Conservation (phyloP, 2,113 vertebrate genomes). For the Hemiprocne comata region DNA sequence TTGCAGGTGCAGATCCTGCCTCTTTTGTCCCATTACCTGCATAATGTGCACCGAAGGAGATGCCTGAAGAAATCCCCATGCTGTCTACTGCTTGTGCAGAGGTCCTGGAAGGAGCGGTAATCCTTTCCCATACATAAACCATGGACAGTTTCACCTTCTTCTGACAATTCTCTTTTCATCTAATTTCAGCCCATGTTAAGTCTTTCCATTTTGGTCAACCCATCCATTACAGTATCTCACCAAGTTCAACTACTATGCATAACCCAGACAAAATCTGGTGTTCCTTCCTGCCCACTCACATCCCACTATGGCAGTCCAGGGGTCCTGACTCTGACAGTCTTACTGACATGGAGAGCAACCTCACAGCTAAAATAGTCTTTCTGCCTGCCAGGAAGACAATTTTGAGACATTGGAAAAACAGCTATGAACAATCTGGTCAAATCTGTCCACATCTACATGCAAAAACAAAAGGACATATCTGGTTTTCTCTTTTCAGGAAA, state of each 20-base stretch:
- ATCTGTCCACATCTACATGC: not conserved
- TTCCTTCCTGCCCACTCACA: not conserved
- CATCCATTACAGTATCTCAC: not conserved
- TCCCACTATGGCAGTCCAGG: fast-evolving
- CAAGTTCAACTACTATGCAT: too few relatives aligned
- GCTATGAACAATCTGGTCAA: not conserved
- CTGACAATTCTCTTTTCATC: not conserved
- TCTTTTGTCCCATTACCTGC: not conserved
- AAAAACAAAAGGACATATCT: not conserved
- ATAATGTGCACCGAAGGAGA: fast-evolving
- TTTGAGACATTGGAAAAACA: not conserved
- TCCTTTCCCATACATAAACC: not conserved
- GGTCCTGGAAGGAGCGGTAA: not conserved
- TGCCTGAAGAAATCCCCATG: not conserved
- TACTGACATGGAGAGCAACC: not conserved
- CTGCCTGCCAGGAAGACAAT: not conserved
- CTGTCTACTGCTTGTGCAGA: not conserved
- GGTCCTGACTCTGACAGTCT: not conserved
- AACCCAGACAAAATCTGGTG: not conserved
- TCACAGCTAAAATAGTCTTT: not conserved
- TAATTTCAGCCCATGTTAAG: not conserved
- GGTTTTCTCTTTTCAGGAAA: not conserved
- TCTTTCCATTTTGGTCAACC: not conserved
- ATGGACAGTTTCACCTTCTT: not conserved
- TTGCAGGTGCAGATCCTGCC: not conserved